phyloP scores from a whole-genome alignment of 1,140 invertebrate species.

The Neodiprion pinetum region DNA sequence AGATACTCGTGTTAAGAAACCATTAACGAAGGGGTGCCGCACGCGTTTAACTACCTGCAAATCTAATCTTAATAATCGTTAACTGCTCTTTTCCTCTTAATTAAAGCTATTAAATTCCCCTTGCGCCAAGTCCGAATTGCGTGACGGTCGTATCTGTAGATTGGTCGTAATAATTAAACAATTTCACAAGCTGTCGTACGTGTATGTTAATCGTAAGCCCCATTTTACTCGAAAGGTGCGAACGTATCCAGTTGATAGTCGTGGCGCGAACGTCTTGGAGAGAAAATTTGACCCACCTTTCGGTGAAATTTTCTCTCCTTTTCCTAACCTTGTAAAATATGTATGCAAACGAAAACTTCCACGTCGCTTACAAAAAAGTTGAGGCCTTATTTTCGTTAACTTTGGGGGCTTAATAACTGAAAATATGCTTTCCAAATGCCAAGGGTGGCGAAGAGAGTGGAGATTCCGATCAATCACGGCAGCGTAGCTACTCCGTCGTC shows the following conservation, averaged over 20 bases:
- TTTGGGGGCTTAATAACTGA: not conserved
- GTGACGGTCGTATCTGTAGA: not conserved
- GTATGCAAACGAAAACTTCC: not conserved
- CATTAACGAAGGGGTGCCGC: not conserved
- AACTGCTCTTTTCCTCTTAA: slow-evolving; percentile 1
- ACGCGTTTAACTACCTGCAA: not conserved
- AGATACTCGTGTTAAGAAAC: not conserved
- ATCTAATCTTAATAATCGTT: slow-evolving; percentile 8
- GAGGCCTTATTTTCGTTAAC: not conserved
- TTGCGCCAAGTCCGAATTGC: not conserved
- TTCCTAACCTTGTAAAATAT: not conserved
- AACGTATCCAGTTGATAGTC: no score
- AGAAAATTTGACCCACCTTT: no score
- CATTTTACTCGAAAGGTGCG: no score
- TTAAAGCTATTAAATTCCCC: not conserved
- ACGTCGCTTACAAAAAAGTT: not conserved
- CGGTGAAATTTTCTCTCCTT: no score
- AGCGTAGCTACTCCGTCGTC: not conserved
- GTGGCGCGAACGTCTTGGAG: no score
- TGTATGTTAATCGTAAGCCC: no score
- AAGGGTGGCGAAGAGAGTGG: not conserved
- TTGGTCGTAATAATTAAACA: not conserved
- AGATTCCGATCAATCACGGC: not conserved
- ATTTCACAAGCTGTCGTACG: not conserved
- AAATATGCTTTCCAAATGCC: not conserved